A percentile compares a stretch with the other conserved stretches of the same genome.
Evolutionary conservation across 2,888 invertebrate species (phyloP).

Genomic region (Metacarcinus magister): DNA sequence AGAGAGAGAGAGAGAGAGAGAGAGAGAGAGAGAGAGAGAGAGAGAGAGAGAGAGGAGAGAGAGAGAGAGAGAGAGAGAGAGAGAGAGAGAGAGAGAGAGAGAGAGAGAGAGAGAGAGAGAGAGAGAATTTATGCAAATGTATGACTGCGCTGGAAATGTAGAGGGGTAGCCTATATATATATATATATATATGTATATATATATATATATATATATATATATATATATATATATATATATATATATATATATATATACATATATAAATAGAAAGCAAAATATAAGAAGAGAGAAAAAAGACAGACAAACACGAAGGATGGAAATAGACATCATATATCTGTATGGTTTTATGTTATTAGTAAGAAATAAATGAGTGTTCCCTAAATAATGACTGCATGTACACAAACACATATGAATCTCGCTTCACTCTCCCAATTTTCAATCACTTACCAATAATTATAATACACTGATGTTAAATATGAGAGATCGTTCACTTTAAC

Average conservation of each 20-base stretch:
- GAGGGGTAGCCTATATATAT: background rate
- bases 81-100: background rate
- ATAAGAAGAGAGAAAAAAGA: no score
- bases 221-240: background rate
- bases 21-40: background rate
- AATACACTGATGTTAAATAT: background rate
- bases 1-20: background rate
- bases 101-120: background rate
- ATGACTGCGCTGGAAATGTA: background rate
- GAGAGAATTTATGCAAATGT: background rate
- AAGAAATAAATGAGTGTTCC: background rate
- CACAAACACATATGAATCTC: background rate
- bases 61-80: background rate
- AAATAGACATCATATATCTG: background rate
- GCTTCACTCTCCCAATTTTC: background rate
- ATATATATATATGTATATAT: background rate
- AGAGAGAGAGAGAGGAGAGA: background rate
- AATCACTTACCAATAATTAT: background rate
- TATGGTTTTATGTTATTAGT: background rate
- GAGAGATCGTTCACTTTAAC: conserved; percentile 36
- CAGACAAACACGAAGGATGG: no score
- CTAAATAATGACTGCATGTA: background rate
- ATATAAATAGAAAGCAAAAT: background rate
- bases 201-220: background rate
- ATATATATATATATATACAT: background rate